phyloP scores from a whole-genome alignment of 2,113 vertebrate species.

The Potamarius usumacintae region DNA sequence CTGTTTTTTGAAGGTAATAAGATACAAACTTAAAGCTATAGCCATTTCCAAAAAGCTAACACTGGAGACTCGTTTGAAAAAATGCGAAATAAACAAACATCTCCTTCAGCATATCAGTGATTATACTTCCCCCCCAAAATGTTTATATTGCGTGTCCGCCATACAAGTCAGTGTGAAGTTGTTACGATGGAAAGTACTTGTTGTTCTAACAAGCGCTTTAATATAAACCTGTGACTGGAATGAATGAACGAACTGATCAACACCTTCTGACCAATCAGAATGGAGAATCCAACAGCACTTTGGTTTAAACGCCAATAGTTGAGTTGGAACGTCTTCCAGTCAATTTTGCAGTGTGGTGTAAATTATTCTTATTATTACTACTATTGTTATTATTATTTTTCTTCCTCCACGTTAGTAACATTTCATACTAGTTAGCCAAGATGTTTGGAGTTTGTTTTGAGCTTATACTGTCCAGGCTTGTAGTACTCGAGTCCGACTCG shows the following conservation, averaged over 20 bases:
- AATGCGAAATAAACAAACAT: not conserved
- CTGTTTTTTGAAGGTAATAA: not conserved
- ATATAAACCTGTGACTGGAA: not conserved
- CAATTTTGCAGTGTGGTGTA: not conserved
- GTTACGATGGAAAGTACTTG: not conserved
- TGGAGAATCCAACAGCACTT: not conserved
- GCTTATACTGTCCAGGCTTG: not conserved
- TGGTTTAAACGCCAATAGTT: not conserved
- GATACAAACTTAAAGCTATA: not conserved
- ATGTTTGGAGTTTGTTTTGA: not conserved
- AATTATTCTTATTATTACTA: too few relatives aligned
- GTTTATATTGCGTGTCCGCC: not conserved
- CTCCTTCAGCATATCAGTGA: not conserved
- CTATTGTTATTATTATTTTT: too few relatives aligned
- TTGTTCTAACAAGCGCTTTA: not conserved
- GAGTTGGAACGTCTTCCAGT: not conserved
- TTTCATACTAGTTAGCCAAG: not conserved
- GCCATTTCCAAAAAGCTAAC: not conserved
- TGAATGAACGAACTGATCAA: not conserved
- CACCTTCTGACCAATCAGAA: not conserved
- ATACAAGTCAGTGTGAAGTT: not conserved
- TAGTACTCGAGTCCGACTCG: too few relatives aligned
- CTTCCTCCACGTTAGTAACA: too few relatives aligned
- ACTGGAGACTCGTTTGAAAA: not conserved
- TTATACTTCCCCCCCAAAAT: not conserved